Evolutionary conservation across 2,113 vertebrate species (phyloP).

Genomic region (Sphaerodactylus townsendi): DNA sequence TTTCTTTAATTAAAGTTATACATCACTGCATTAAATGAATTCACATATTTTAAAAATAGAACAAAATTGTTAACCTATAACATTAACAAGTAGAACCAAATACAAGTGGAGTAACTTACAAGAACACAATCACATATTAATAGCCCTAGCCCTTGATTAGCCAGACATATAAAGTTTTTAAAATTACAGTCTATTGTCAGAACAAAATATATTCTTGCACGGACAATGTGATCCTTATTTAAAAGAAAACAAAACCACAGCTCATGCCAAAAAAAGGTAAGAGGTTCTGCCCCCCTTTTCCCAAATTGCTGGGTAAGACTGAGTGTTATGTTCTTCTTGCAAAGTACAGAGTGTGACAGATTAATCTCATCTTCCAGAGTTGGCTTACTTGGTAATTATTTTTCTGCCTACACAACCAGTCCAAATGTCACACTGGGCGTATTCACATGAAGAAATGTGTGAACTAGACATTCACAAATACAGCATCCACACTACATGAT

Average conservation of each 20-base stretch:
- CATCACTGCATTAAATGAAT: conserved; percentile 57
- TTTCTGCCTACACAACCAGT: too few species aligned
- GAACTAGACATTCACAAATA: too few species aligned
- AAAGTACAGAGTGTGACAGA: conserved; percentile 6
- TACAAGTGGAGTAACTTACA: conserved; percentile 55
- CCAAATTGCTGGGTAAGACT: conserved; percentile 21
- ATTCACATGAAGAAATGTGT: too few species aligned
- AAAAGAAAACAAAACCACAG: conserved; percentile 31
- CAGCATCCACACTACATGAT: too few species aligned
- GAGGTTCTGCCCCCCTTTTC: conserved; percentile 2
- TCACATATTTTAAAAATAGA: conserved; percentile 52
- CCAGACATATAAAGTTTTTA: conserved; percentile 50
- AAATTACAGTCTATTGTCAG: conserved; percentile 41
- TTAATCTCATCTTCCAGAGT: too few species aligned
- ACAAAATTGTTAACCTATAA: conserved; percentile 59
- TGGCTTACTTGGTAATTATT: too few species aligned
- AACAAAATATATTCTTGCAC: conserved; percentile 31
- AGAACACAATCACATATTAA: conserved; percentile 54
- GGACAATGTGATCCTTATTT: conserved; percentile 31
- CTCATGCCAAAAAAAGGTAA: conserved; percentile 29
- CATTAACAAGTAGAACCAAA: conserved; percentile 50
- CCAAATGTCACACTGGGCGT: too few species aligned
- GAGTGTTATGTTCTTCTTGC: conserved; percentile 21
- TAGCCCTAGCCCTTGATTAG: conserved; percentile 48
- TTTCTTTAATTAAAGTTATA: conserved; percentile 48